phyloP scores from a whole-genome alignment of 2,113 vertebrate species.

The Sporophila hypoxantha region DNA sequence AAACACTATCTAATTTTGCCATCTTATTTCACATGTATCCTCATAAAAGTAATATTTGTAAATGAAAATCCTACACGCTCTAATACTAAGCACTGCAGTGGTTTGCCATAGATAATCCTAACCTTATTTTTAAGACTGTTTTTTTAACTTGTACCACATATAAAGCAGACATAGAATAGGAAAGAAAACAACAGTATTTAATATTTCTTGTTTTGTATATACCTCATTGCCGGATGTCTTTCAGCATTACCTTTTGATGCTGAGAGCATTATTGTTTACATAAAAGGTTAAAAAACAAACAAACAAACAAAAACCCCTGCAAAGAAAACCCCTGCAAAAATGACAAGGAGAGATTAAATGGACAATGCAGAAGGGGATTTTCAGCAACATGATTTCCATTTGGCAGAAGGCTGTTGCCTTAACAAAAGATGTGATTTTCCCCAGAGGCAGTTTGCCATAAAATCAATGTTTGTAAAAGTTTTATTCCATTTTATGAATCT shows the following conservation, averaged over 20 bases:
- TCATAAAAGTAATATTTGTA: background rate
- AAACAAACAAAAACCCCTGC: background rate
- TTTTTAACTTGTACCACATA: background rate
- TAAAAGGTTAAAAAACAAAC: background rate
- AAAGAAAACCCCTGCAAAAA: background rate
- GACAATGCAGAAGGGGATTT: background rate
- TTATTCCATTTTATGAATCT: background rate
- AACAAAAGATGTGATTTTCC: conserved; percentile 10
- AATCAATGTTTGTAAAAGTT: conserved; percentile 17
- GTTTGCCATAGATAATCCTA: background rate
- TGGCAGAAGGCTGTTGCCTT: background rate
- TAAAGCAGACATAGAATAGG: background rate
- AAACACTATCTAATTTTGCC: background rate
- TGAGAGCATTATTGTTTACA: background rate
- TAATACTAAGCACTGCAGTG: background rate
- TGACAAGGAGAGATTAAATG: background rate
- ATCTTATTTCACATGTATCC: background rate
- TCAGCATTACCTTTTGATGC: background rate
- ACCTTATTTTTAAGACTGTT: background rate
- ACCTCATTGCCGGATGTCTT: background rate
- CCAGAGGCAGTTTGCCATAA: background rate
- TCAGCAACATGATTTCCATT: background rate
- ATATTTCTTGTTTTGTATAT: background rate
- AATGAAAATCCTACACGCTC: background rate
- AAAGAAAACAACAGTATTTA: background rate